Evolutionary conservation across 1,140 invertebrate genomes (phyloP).

Genomic region (Ceratoteleas bidentatus): DNA sequence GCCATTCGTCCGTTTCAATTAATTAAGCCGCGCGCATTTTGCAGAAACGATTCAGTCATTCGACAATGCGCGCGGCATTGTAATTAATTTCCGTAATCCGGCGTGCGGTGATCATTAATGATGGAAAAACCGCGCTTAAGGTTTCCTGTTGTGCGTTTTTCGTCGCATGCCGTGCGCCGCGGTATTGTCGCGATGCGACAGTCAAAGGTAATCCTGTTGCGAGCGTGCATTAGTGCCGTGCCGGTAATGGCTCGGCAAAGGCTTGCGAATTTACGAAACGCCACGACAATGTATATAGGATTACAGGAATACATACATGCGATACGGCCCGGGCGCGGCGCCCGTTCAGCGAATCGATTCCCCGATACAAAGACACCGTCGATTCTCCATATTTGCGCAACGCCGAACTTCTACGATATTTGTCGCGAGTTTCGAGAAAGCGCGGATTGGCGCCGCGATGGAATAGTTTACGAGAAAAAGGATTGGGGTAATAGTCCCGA

Average conservation of each 20-base stretch:
- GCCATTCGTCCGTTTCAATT: too few species aligned
- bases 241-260: slow-evolving; percentile 71
- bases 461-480: too few species aligned
- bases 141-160: slow-evolving; percentile 65
- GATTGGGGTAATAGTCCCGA: too few species aligned
- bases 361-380: slow-evolving; percentile 44
- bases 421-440: too few species aligned
- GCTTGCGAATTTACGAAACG: slow-evolving; percentile 71
- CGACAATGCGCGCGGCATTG: slow-evolving; percentile 22
- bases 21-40: too few species aligned
- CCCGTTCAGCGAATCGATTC: slow-evolving; percentile 66
- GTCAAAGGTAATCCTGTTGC: slow-evolving; percentile 72
- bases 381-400: slow-evolving; percentile 54
- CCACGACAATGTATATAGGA: slow-evolving; percentile 67
- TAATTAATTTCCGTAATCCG: slow-evolving; percentile 41
- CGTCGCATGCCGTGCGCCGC: slow-evolving; percentile 43
- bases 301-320: slow-evolving; percentile 61
- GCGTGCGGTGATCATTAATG: slow-evolving; percentile 36
- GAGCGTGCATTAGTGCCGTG: slow-evolving; percentile 70
- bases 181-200: slow-evolving; percentile 64
- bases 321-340: slow-evolving; percentile 44
- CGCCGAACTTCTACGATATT: too few species aligned
- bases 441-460: too few species aligned
- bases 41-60: neutral
- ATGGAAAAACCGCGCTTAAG: slow-evolving; percentile 53